Base-by-base conservation (phyloP, 2,888 invertebrate species). In the Trissolcus brochymenae region DNA sequence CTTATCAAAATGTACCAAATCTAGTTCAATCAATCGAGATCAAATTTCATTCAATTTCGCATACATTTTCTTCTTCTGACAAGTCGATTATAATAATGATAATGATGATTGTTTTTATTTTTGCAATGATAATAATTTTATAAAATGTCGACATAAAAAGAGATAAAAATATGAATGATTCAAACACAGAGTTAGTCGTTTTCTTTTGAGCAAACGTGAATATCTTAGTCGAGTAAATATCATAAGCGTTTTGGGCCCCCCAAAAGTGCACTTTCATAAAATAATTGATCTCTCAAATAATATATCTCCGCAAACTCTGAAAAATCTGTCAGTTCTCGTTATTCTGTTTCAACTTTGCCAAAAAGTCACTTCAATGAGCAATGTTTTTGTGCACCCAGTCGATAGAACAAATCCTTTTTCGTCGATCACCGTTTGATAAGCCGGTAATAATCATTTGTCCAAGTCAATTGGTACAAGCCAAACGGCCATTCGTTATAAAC, bases 221-320 rank as follows among this genome's bases (percentile, higher is more conserved):
- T 50, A 43, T 25, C 56, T 71, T 54, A 68, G 41, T 60, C 4
- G 21, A 54, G 14, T 40, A 61, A 17, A 9, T 14, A 9, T 19
- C 11, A 3, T 70, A 71, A 71, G 71, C 71, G 71, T 57, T 51
- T 62, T 21, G 57, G 35, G 35, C 35, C 71, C 71, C 71, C 71
- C 71, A 71, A 43, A 64, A 53, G n/a, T 65, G 25, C 7, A 29
- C 35, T 40, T 71, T 70, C 61, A 67, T 29, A 67, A 35, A 59
- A 53, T 19, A 11, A 6, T 51, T 55, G 68, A 62, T 71, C 64
- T 71, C 71, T 57, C 57, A 57, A 71, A 57, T 70, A 35, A 46
- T 60, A 46, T 60, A 25, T 40, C 25, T 40, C 9, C 9, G 35
- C 35, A 16, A 61, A 60, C 35, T 40, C 35, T 41, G 17, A 70